Evolutionary conservation across 2,113 vertebrate genomes (phyloP).

Genomic region (Sceloporus undulatus): DNA sequence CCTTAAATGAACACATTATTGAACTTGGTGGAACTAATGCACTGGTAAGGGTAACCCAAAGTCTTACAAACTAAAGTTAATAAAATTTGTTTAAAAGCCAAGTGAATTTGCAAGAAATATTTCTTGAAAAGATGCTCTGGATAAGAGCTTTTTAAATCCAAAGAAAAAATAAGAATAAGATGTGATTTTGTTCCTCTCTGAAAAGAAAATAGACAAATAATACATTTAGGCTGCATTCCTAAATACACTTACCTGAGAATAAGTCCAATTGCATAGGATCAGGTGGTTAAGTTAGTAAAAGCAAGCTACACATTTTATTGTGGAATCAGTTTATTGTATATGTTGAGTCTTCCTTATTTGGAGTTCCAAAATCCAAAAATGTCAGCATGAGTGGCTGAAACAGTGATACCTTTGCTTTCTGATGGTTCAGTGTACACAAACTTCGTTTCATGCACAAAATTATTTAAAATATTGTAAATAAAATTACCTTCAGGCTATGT

Average conservation of each 20-base stretch:
- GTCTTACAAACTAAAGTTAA: neutral
- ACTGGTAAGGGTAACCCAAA: neutral
- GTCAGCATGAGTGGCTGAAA: too few species aligned
- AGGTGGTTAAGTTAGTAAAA: neutral
- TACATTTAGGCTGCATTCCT: neutral
- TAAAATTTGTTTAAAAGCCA: neutral
- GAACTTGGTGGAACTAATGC: neutral
- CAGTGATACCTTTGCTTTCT: too few species aligned
- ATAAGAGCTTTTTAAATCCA: neutral
- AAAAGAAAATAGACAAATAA: neutral
- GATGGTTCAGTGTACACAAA: too few species aligned
- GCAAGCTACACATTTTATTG: neutral
- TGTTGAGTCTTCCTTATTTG: too few species aligned
- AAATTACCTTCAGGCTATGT: too few species aligned
- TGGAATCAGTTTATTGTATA: neutral
- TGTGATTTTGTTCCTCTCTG: neutral
- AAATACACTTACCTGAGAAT: neutral
- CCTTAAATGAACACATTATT: neutral
- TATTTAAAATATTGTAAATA: too few species aligned
- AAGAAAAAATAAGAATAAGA: neutral
- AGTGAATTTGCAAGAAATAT: neutral
- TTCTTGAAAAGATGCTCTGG: neutral
- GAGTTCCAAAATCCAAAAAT: too few species aligned
- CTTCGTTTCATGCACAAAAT: too few species aligned
- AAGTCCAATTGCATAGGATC: neutral